Evolutionary conservation across 1,140 invertebrate genomes (phyloP), one percentile per base, ranked within the genome.

Genomic region (Drosophila takahashii): DNA sequence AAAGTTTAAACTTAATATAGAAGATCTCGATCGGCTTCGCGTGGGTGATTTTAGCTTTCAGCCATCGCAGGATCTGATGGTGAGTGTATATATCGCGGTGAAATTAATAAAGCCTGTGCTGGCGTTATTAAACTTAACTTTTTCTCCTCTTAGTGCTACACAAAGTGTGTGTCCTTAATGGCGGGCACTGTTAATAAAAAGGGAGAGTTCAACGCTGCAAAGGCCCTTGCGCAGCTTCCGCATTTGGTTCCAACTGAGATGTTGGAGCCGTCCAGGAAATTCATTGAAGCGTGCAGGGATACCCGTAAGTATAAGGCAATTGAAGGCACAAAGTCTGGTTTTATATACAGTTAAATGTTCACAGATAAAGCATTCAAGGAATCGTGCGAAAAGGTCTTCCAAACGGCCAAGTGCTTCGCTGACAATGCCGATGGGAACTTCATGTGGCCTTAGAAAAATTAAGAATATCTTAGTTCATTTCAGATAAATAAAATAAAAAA

Each of bases 141-240:
- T 7, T 11, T 15, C 2, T 0, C 13, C 9, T 22, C 22, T 3
- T 10, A 92, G 90, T 92, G 90, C 73, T 92, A 92, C 39, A 81
- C 79, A 13, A 92, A 83, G 52, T 92, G 90, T 26, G 47, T 92
- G n/a, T 91, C 90, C 7, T 78, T 90, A 15, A 50, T 91, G 65
- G 89, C 90, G 2, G 90, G 90, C 13, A 90, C 81, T 7, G 62
- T 92, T 8, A 92, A 79, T 32, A 92, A 91, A 48, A 92, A 90
- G 26, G 90, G 90, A 6, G 90, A 92, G 22, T 81, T 92, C 16
- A 92, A 85, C 50, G 62, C 83, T 8, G 10, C 71, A 36, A 91
- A 91, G 44, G 84, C 89, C 1, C 44, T 59, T n/a, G 90, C 90
- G 6, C 87, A 90, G 65, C 78, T 92, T 44, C 81, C 86, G 70